These are phyloP conservation scores for Microcebus tavaratra DNA, from an alignment of 2,113 vertebrate genomes.

Conservation along the genomic window DNA sequence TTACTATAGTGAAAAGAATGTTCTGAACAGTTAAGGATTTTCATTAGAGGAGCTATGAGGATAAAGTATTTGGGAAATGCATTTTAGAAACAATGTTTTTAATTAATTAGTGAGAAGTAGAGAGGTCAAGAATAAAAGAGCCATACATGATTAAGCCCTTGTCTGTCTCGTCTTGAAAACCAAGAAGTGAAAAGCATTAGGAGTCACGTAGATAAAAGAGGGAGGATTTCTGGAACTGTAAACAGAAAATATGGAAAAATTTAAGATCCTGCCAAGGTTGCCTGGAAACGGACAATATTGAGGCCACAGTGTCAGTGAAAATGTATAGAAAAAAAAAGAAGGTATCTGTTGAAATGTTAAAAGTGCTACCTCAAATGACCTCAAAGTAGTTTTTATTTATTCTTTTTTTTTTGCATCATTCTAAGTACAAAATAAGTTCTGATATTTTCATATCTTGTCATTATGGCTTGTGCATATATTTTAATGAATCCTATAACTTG, in stretches of 20 bases:
- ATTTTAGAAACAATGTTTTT: conserved; percentile 50
- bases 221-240: not conserved
- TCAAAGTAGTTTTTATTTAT: not conserved
- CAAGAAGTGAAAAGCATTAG: conserved; percentile 7
- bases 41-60: conserved; percentile 18
- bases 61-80: conserved; percentile 11
- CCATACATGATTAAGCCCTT: not conserved
- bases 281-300: conserved; percentile 46
- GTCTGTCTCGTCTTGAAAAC: conserved; percentile 3
- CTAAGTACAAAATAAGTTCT: not conserved
- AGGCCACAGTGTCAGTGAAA: conserved; percentile 36
- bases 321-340: not conserved
- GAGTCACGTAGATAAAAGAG: not conserved
- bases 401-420: not conserved
- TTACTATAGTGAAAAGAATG: conserved; percentile 16
- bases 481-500: conserved; percentile 48
- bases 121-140: conserved; percentile 37
- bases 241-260: conserved; percentile 43
- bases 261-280: conserved; percentile 42
- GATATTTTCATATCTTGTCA: conserved; percentile 25
- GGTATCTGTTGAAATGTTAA: conserved; percentile 20
- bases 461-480: conserved; percentile 14
- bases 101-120: conserved; percentile 43
- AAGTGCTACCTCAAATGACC: conserved; percentile 1
- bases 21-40: conserved; percentile 37